phyloP scores from a whole-genome alignment of 1,140 invertebrate genomes.

The Diorhabda sublineata region DNA sequence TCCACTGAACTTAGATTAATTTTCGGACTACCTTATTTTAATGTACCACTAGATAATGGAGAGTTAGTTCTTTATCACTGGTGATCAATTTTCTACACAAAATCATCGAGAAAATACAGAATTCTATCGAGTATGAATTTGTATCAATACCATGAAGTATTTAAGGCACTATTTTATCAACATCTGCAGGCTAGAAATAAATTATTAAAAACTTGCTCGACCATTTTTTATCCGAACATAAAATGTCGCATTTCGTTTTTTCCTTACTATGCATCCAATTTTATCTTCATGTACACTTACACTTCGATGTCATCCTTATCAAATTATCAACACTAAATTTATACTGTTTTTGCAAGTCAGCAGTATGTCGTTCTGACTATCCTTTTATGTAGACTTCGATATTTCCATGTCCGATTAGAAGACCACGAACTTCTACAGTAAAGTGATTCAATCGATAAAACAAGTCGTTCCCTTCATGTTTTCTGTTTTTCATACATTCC shows the following conservation, averaged over 20 bases:
- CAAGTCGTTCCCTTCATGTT: slow-evolving; percentile 1
- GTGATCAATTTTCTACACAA: no score
- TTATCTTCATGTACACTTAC: slow-evolving; percentile 3
- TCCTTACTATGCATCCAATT: neutral
- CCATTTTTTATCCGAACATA: slow-evolving; percentile 15
- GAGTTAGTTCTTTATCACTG: no score
- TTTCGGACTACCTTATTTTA: no score
- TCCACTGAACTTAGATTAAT: no score
- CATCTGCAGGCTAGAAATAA: no score
- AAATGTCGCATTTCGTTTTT: slow-evolving; percentile 7
- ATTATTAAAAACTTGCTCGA: slow-evolving; percentile 21
- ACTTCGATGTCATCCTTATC: slow-evolving; percentile 2
- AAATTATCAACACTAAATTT: slow-evolving; percentile 3
- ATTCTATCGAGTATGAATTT: no score
- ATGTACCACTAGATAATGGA: no score
- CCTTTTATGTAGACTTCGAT: slow-evolving; percentile 7
- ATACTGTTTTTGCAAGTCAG: neutral
- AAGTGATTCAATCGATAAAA: slow-evolving; percentile 1
- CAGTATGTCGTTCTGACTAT: neutral
- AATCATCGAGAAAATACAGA: no score
- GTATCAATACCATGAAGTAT: no score
- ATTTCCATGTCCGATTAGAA: slow-evolving; percentile 10
- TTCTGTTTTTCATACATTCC: slow-evolving; percentile 2
- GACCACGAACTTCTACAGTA: slow-evolving; percentile 9
- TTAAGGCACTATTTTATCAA: no score